Percentiles rank a stretch among this genome's conserved stretches.
Evolutionary conservation across 2,113 vertebrate genomes (phyloP).

Genomic region (Zosterops borbonicus): DNA sequence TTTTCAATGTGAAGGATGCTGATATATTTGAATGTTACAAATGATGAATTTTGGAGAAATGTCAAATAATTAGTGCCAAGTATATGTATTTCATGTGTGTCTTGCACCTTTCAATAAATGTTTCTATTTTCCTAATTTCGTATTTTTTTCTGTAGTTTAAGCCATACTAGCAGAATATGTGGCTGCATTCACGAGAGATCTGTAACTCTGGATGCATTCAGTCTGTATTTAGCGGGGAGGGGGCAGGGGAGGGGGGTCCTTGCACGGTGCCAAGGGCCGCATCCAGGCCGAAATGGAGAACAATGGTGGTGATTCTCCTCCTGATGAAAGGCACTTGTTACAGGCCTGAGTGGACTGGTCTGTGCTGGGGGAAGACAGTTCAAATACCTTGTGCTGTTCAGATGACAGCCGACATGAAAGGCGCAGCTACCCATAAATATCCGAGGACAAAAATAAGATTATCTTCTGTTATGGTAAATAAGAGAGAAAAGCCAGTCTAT

Average conservation of each 20-base stretch:
- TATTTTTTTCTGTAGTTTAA: neutral
- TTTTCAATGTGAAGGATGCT: neutral
- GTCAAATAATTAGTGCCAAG: neutral
- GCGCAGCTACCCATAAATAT: neutral
- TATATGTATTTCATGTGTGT: neutral
- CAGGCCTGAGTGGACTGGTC: neutral
- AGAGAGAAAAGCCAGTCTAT: neutral
- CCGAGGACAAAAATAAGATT: neutral
- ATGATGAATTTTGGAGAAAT: neutral
- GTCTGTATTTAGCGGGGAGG: neutral
- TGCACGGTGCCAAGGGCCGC: neutral
- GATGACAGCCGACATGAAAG: neutral
- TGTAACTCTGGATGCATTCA: neutral
- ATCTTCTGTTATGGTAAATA: neutral
- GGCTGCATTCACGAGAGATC: neutral
- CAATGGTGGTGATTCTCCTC: neutral
- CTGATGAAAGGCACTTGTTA: neutral
- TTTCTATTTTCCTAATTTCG: neutral
- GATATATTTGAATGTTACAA: neutral
- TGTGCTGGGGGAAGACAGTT: neutral
- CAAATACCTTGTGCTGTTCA: neutral
- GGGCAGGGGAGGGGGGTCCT: no score
- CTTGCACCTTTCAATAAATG: slow-evolving; percentile 31
- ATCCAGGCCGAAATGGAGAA: neutral
- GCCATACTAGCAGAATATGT: neutral